Base-by-base conservation (phyloP, 64 coral and sea anemone genomes). In the Montipora capricornis region DNA sequence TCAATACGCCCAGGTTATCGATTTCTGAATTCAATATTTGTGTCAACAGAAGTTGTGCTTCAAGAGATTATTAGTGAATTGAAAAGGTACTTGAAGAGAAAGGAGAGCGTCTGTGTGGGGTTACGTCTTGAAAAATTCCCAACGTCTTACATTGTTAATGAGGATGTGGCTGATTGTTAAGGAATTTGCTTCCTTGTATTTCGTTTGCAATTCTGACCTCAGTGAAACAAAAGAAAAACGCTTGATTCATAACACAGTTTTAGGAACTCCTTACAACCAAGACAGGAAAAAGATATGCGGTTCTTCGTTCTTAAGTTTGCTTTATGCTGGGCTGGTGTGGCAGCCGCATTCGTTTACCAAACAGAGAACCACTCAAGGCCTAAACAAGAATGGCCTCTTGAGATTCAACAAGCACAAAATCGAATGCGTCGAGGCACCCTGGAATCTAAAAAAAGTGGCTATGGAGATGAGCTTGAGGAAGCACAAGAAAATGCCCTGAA, bases 141-240 rank as follows among this genome's bases (percentile, higher is more conserved):
- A 8, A 86, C 0, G 66, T 12, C 66, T 48, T 73, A 59, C 61
- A 86, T n/a, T 71, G 82, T 71, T 86, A 73, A 71, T 86, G 82
- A 86, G 46, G 62, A 46, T 19, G 46, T 86, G 60, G 59, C 29
- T 68, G 81, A 84, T 47, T 8, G 45, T 69, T 12, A 37, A 81
- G 67, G 67, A 45, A 84, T 84, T 49, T 20, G 29, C 13, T 64
- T 64, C 61, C 61, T 64, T 7, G 13, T 64, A 14, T 14, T 64
- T 15, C 0, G 4, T 86, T 86, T 86, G 46, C 44, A 51, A 86
- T 20, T 86, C 82, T 86, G 64, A 86, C 66, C 61, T 86, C 82
- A 86, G 49, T 49, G 17, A 69, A 70, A 16, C 64, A 48, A 12
- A 9, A 0, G 6, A 12, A 68, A 8, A 84, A 12, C 61, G 14